Evolutionary conservation across 2,797 vertebrate species (phyloP).

Genomic region (Peromyscus aztecus): DNA sequence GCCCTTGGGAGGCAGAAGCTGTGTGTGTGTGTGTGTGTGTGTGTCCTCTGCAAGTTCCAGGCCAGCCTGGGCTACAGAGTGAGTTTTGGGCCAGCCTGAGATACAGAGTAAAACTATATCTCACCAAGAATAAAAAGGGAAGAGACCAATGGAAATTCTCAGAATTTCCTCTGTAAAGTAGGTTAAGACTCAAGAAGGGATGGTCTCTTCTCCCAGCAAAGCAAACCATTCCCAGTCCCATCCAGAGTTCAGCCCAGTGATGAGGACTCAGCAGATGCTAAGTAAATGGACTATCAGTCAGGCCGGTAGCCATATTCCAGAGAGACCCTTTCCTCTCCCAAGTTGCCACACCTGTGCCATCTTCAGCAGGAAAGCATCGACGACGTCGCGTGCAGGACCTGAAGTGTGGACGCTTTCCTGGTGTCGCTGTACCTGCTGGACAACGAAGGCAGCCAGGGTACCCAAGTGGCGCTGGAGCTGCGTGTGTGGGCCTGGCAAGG

Average conservation of each 20-base stretch:
- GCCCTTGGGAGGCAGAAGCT: neutral
- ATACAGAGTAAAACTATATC: neutral
- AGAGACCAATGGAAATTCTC: neutral
- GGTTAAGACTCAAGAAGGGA: neutral
- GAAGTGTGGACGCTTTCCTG: conserved; percentile 16
- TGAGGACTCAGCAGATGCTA: neutral
- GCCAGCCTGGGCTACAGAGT: neutral
- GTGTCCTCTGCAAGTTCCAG: neutral
- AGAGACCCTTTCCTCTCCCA: neutral
- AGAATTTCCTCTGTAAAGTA: neutral
- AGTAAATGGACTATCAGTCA: no score
- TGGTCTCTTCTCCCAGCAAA: neutral
- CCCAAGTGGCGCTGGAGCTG: conserved; percentile 54
- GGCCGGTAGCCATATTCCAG: neutral
- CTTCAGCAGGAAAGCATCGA: conserved; percentile 91
- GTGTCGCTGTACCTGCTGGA: conserved; percentile 66
- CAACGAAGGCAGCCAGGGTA: conserved; percentile 68
- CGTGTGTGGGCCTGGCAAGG: conserved; percentile 32
- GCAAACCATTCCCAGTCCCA: neutral
- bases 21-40: no score
- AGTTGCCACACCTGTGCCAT: conserved; percentile 86
- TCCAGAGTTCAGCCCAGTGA: neutral
- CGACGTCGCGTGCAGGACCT: conserved; percentile 86
- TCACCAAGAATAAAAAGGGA: neutral
- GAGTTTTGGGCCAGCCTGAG: neutral